Percentiles rank a stretch among this genome's conserved stretches.
These are phyloP conservation scores for Hypothenemus hampei DNA, from an alignment of 1,140 invertebrate species.

Conservation along the genomic window DNA sequence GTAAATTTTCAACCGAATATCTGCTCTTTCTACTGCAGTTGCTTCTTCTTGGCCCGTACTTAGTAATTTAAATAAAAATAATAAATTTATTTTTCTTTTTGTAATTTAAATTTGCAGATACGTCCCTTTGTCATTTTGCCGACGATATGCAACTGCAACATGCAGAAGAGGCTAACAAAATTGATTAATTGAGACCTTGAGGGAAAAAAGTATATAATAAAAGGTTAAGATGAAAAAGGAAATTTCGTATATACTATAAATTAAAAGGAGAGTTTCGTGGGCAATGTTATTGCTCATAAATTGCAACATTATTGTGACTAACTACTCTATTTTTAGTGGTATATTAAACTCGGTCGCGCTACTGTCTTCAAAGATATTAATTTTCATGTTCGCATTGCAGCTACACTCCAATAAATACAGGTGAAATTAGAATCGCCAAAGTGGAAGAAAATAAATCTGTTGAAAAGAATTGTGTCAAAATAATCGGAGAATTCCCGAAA, in stretches of 20 bases:
- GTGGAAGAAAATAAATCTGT: too few relatives aligned
- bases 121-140: too few relatives aligned
- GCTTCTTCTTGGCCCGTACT: too few relatives aligned
- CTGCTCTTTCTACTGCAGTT: too few relatives aligned
- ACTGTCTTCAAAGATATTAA: constrained; percentile 16
- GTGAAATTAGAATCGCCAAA: constrained; percentile 6
- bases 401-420: constrained; percentile 15
- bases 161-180: too few relatives aligned
- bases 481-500: neutral
- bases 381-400: constrained; percentile 4
- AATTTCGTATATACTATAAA: constrained; percentile 14
- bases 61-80: too few relatives aligned
- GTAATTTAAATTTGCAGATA: too few relatives aligned
- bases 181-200: too few relatives aligned
- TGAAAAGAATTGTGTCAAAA: neutral
- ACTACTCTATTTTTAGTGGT: constrained; percentile 15
- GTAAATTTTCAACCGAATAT: too few relatives aligned
- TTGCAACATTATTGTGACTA: constrained; percentile 16
- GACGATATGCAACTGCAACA: too few relatives aligned
- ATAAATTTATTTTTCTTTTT: too few relatives aligned
- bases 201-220: too few relatives aligned
- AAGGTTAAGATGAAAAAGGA: constrained; percentile 8
- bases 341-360: constrained; percentile 8
- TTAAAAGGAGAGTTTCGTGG: constrained; percentile 12
- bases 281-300: constrained; percentile 16